phyloP scores from a whole-genome alignment of 1,140 invertebrate species.

The Solenopsis invicta region DNA sequence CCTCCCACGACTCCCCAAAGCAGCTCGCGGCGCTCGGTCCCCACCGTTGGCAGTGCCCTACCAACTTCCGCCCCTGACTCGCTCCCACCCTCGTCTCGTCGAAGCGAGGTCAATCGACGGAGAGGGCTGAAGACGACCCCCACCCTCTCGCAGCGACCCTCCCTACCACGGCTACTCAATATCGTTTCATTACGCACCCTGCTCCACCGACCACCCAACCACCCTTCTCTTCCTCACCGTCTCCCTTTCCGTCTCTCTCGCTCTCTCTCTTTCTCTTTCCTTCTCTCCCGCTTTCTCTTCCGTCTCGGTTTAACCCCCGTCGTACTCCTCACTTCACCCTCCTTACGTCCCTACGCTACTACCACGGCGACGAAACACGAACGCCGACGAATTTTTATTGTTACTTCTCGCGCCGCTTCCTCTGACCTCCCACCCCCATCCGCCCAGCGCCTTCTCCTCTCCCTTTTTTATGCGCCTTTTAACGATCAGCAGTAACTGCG shows the following conservation, averaged over 20 bases:
- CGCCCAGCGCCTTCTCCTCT: constrained; percentile 65
- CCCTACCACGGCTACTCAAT: constrained; percentile 83
- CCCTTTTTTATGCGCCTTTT: constrained; percentile 82
- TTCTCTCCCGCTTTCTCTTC: constrained; percentile 35
- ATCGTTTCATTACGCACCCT: constrained; percentile 86
- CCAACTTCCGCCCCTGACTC: constrained; percentile 67
- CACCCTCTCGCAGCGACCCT: constrained; percentile 70
- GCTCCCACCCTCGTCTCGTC: constrained; percentile 69
- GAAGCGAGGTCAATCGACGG: constrained; percentile 85
- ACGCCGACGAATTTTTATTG: constrained; percentile 86
- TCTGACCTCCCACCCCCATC: constrained; percentile 60
- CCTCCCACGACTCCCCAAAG: constrained; percentile 46
- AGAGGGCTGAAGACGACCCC: constrained; percentile 84
- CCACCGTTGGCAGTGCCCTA: constrained; percentile 59
- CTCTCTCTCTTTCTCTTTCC: constrained; percentile 23
- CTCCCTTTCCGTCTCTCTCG: constrained; percentile 28
- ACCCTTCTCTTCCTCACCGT: constrained; percentile 29
- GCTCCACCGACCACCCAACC: constrained; percentile 68
- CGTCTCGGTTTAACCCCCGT: constrained; percentile 55
- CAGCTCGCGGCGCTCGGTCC: constrained; percentile 61
- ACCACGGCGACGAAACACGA: constrained; percentile 84
- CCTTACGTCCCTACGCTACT: constrained; percentile 68
- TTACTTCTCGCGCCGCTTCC: constrained; percentile 82
- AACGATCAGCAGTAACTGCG: constrained; percentile 81
- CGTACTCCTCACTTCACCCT: constrained; percentile 48